Base-by-base conservation (phyloP, 2,113 vertebrate genomes). In the Passer domesticus region DNA sequence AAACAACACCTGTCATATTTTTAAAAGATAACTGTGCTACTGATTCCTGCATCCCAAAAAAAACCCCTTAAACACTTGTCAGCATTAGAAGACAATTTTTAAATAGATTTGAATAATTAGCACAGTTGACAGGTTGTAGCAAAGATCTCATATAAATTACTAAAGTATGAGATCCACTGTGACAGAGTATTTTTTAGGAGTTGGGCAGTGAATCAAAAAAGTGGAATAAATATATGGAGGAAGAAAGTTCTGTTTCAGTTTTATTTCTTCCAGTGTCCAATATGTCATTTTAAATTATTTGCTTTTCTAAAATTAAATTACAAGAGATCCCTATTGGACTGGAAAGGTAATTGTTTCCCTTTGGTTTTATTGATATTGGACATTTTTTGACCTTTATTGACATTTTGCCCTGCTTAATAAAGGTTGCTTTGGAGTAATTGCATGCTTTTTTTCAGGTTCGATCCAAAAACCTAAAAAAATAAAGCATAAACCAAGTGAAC, bases 31-130 rank as follows among this genome's bases (percentile, higher is more conserved):
- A 46, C 20, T 83, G 27, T 78, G 47, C 47, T 83, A 44, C 58
- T 83, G 33, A 58, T 87, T 91, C 68, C 44, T 80, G 11, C 79
- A 49, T 89, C 67, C 24, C 10, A 50, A 2, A 39, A 25, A 30
- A 67, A 44, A 52, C 7, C 0, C 5, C 24, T 78, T 69, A 27
- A 85, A 56, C 46, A 75, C 39, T 89, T 93, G 47, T 76, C 81
- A 80, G 31, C 73, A 68, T 49, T 55, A 82, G 70, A 88, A 85
- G 58, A 74, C 30, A 68, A 84, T 87, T 92, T 90, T 50, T 0
- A 70, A 79, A 89, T 91, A 86, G 75, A 52, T 74, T 79, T 75
- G 46, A 92, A 79, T 79, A 89, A 91, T 79, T 82, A 91, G 62
- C 66, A 66, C n/a, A 67, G 30, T 80, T 94, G 76, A 83, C 76